These are phyloP conservation scores for Dolichoris vasculosae DNA, from an alignment of 1,140 invertebrate genomes.

Conservation along the genomic window DNA sequence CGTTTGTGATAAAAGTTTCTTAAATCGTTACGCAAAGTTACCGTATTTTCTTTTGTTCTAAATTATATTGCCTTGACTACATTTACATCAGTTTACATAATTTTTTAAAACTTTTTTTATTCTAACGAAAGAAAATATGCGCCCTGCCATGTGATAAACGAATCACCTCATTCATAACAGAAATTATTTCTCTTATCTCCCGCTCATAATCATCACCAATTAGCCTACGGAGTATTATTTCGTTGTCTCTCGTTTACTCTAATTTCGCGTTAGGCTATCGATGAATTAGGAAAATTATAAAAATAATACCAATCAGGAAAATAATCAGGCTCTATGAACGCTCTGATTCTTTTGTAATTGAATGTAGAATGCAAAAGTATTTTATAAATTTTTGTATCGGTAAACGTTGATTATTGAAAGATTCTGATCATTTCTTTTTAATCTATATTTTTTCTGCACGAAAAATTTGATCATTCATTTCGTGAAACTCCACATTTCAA, in stretches of 20 bases:
- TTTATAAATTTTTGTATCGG: not conserved
- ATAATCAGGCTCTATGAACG: constrained; percentile 19
- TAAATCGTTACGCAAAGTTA: too few relatives aligned
- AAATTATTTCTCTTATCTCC: constrained; percentile 44
- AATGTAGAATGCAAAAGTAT: not conserved
- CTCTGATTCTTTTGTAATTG: constrained; percentile 11
- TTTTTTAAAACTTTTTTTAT: constrained; percentile 9
- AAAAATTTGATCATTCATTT: not conserved
- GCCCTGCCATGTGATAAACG: not conserved
- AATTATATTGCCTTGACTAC: constrained; percentile 21
- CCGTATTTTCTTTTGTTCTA: too few relatives aligned
- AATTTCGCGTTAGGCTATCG: not conserved
- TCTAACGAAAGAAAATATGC: not conserved
- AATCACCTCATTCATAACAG: not conserved
- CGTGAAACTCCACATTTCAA: not conserved
- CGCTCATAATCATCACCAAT: constrained; percentile 26
- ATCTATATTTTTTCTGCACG: not conserved
- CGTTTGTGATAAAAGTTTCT: too few relatives aligned
- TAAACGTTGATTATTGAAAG: not conserved
- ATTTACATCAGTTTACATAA: not conserved
- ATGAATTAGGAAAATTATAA: not conserved
- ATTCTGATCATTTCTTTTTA: not conserved
- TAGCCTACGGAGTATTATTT: not conserved
- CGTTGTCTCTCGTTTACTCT: constrained; percentile 4
- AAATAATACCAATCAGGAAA: not conserved